These are phyloP conservation scores for Petrolisthes manimaculis DNA, from an alignment of 2,888 invertebrate genomes.

Conservation along the genomic window DNA sequence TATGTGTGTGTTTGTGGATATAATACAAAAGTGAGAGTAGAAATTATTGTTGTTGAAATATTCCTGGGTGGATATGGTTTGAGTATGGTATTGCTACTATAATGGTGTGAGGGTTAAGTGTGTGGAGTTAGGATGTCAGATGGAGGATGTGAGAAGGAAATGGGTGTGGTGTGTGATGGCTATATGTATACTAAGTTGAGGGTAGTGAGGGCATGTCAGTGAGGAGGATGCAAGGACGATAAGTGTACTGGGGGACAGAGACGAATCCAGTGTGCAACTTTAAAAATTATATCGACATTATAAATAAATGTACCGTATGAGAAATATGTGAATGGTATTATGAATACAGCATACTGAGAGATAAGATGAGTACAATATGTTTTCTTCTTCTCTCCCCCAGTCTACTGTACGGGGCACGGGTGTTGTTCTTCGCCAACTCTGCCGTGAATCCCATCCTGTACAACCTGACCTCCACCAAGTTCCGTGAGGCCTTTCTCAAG, in stretches of 20 bases:
- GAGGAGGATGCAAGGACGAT: no score
- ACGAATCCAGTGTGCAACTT: no score
- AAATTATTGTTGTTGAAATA: no score
- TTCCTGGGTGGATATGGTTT: neutral
- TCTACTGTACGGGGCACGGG: slow-evolving; percentile 71
- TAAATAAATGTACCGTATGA: no score
- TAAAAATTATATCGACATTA: no score
- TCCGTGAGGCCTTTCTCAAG: slow-evolving; percentile 78
- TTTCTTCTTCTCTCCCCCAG: slow-evolving; percentile 30
- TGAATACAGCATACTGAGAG: no score
- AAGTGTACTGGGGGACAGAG: no score
- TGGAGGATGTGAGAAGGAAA: no score
- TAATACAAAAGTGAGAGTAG: neutral
- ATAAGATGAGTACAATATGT: neutral
- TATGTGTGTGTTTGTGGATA: neutral
- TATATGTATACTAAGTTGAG: no score
- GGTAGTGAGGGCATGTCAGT: no score
- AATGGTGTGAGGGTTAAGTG: neutral
- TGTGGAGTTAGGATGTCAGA: neutral
- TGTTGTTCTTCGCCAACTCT: slow-evolving; percentile 90
- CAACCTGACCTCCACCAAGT: slow-evolving; percentile 92
- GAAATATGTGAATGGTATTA: no score
- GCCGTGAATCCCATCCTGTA: slow-evolving; percentile 92
- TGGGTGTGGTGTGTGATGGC: no score
- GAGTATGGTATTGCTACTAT: neutral